Evolutionary conservation across 2,797 vertebrate genomes (phyloP), one percentile per base, ranked within the genome.

Genomic region (Neosilurus mollespiculum): DNA sequence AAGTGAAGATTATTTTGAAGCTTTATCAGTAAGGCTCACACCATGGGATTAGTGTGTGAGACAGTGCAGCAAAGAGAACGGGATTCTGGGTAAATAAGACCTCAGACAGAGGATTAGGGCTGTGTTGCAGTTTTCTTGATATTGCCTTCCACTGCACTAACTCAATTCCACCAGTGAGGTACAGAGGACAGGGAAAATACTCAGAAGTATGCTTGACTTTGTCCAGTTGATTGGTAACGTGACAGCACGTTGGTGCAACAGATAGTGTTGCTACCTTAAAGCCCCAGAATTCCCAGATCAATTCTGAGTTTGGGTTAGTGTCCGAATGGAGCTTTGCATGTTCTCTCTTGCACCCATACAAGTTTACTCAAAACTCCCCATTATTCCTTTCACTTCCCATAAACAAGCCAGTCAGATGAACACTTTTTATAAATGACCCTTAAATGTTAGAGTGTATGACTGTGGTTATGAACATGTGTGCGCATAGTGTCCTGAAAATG

Each of bases 21-120:
- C 76, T 78, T 26, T 51, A 79, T 79, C 61, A 4, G 24, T 65
- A 79, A 65, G 49, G n/a, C 49, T 79, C 62, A 65, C 78, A 66
- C 62, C 30, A 66, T 30, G 83, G 86, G 85, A 87, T 89, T 89
- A 87, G 54, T 37, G 58, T 79, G 73, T 64, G 70, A 87, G 80
- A 87, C 82, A 80, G 83, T 65, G 37, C 24, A 82, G 77, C 77
- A 78, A 81, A 71, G 71, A 58, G 69, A 84, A 85, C 83, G 66
- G 81, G 71, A 87, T 86, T 86, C 71, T 14, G 65, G 73, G 56
- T 80, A 82, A 65, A 53, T 82, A 81, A 72, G 56, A 61, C 37
- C 34, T 62, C 56, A 81, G 80, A 72, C 67, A 81, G 79, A 80
- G 79, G 79, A 80, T 67, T 80, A 69, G 26, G 65, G 26, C 4